Evolutionary conservation across 2,797 vertebrate species (phyloP).

Genomic region (Characodon lateralis): DNA sequence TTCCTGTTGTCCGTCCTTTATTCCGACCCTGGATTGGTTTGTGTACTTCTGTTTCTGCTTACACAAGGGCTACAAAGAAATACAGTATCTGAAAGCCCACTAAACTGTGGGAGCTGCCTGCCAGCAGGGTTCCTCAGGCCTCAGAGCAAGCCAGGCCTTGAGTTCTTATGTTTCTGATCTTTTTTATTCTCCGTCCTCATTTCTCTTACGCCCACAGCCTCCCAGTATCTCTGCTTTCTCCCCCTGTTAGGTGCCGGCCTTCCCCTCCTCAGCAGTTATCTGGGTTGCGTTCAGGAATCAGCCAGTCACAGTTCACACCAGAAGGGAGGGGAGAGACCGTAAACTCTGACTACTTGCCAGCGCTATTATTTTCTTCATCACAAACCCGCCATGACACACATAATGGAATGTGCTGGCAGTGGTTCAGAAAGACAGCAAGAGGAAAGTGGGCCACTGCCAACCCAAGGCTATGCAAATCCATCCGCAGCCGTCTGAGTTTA

Average conservation of each 20-base stretch:
- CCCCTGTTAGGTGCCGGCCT: conserved; percentile 9
- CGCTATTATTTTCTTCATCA: conserved; percentile 76
- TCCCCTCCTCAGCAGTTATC: conserved; percentile 48
- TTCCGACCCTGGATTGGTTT: conserved; percentile 5
- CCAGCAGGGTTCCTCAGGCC: conserved; percentile 22
- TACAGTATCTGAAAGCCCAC: conserved; percentile 32
- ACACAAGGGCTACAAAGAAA: conserved; percentile 12
- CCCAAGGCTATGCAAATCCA: conserved; percentile 80
- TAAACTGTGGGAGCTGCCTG: conserved; percentile 36
- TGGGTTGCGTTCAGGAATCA: conserved; percentile 61
- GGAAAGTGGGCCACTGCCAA: conserved; percentile 79
- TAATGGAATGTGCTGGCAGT: conserved; percentile 78
- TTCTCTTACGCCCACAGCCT: conserved; percentile 13
- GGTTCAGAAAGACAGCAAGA: conserved; percentile 68
- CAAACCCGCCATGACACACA: conserved; percentile 76
- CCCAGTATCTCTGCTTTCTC: conserved; percentile 15
- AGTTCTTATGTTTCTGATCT: conserved; percentile 38
- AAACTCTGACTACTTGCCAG: conserved; percentile 68
- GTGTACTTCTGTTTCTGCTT: conserved; percentile 13
- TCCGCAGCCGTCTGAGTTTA: conserved; percentile 68
- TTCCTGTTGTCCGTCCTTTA: conserved; percentile 14
- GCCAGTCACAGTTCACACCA: conserved; percentile 47
- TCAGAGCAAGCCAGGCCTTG: conserved; percentile 28
- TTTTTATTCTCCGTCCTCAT: conserved; percentile 28
- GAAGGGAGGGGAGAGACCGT: conserved; percentile 31